Conservation (phyloP, 1,140 invertebrate genomes). For the Pseudomyrmex cubaensis region DNA sequence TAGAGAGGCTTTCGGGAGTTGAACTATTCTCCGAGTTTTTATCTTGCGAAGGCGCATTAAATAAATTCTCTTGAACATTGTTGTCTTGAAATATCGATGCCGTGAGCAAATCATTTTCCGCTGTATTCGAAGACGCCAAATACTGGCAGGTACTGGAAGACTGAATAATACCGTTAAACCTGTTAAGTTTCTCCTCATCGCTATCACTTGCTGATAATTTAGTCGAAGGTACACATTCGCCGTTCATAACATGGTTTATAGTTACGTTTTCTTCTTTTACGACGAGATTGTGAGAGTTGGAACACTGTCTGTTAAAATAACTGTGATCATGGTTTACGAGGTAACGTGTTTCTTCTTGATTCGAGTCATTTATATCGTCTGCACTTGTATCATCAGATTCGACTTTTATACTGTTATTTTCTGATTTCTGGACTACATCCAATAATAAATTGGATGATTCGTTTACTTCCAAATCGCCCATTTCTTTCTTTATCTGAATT, state of each 20-base stretch:
- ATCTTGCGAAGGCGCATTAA: neutral
- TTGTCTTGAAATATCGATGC: neutral
- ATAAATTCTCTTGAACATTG: neutral
- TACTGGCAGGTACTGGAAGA: slow-evolving; percentile 9
- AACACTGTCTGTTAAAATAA: slow-evolving; percentile 58
- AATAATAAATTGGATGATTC: neutral
- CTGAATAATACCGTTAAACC: slow-evolving; percentile 22
- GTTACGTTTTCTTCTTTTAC: slow-evolving; percentile 77
- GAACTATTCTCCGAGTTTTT: neutral
- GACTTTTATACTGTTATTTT: neutral
- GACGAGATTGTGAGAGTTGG: slow-evolving; percentile 5
- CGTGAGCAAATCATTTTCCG: neutral
- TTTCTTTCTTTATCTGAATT: slow-evolving; percentile 24
- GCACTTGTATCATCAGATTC: neutral
- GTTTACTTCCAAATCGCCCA: neutral
- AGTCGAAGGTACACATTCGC: neutral
- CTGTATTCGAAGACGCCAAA: neutral
- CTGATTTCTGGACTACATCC: neutral
- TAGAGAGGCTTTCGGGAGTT: neutral
- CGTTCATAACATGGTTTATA: slow-evolving; percentile 72
- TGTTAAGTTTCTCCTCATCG: neutral
- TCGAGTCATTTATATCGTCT: neutral
- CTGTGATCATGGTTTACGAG: slow-evolving; percentile 68
- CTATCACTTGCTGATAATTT: neutral
- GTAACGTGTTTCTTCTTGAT: neutral